Percentiles rank a stretch among this genome's conserved stretches.
Conservation (phyloP, 2,113 vertebrate genomes). For the Channa argus region DNA sequence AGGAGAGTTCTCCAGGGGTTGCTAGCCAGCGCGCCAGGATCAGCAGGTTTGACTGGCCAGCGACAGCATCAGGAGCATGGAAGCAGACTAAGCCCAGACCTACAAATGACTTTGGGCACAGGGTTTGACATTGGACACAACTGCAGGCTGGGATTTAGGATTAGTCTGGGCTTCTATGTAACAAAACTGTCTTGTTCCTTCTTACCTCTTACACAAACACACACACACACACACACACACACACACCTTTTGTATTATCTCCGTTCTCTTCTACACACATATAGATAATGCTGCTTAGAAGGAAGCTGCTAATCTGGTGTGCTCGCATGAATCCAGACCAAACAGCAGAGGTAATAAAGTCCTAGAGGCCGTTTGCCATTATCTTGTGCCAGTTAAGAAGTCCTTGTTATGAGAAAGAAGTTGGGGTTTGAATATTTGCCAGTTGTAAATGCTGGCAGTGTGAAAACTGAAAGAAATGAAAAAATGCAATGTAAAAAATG, state of each 20-base stretch:
- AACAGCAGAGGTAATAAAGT: background rate
- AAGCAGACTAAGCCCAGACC: conserved; percentile 49
- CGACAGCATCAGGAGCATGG: conserved; percentile 18
- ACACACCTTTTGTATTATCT: conserved; percentile 3
- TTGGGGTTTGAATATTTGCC: conserved; percentile 1
- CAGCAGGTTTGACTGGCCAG: conserved; percentile 58
- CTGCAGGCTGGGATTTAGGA: conserved; percentile 59
- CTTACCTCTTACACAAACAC: conserved; percentile 24
- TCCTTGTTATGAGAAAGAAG: background rate
- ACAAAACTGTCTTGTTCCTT: conserved; percentile 24
- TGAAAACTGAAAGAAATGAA: background rate
- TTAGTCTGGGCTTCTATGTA: conserved; percentile 32
- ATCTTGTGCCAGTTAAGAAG: background rate
- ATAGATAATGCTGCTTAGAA: too few species aligned
- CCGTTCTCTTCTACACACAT: conserved; percentile 10
- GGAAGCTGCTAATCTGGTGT: background rate
- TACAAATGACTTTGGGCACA: conserved; percentile 37
- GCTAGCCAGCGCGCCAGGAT: conserved; percentile 35
- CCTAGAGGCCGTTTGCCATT: background rate
- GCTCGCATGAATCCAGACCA: background rate
- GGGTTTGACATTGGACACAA: conserved; percentile 48
- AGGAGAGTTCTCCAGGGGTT: conserved; percentile 53
- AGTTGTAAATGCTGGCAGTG: background rate
- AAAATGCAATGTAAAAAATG: too few species aligned
- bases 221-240: conserved; percentile 3